These are phyloP conservation scores for Sebastes nivosus DNA, from an alignment of 2,797 vertebrate genomes.

Conservation along the genomic window DNA sequence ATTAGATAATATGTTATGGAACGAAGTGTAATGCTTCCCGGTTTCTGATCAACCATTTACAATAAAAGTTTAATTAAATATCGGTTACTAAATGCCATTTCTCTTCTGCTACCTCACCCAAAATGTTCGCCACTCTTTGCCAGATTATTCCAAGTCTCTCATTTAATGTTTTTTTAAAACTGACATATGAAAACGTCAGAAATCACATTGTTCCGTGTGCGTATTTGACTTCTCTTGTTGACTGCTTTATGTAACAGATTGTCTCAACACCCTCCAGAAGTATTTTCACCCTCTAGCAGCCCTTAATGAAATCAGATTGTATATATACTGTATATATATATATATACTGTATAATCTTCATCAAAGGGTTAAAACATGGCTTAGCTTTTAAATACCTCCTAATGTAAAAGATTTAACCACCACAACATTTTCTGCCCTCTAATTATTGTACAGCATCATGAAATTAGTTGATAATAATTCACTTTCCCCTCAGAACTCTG, in stretches of 20 bases:
- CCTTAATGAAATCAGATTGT: slow-evolving; percentile 42
- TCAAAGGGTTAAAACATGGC: slow-evolving; percentile 72
- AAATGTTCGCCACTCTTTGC: background rate
- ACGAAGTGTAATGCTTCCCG: slow-evolving; percentile 1
- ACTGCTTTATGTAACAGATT: slow-evolving; percentile 60
- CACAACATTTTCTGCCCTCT: slow-evolving; percentile 44
- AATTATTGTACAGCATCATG: slow-evolving; percentile 59
- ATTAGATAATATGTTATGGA: slow-evolving; percentile 23
- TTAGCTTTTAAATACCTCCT: slow-evolving; percentile 69
- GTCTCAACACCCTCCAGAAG: slow-evolving; percentile 56
- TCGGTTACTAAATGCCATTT: slow-evolving; percentile 9
- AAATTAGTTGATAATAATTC: slow-evolving; percentile 50
- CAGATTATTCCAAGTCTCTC: background rate
- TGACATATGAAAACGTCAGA: slow-evolving; percentile 22
- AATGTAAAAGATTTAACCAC: slow-evolving; percentile 52
- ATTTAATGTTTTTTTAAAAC: slow-evolving; percentile 2
- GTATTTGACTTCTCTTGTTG: background rate
- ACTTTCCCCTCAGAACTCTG: slow-evolving; percentile 36
- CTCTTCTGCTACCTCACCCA: background rate
- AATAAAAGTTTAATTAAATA: slow-evolving; percentile 25
- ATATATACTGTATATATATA: background rate
- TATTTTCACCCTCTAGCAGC: slow-evolving; percentile 47
- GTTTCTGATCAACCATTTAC: slow-evolving; percentile 17
- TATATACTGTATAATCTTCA: slow-evolving; percentile 29
- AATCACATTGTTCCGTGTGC: slow-evolving; percentile 12